Base-by-base conservation (phyloP, 2,797 vertebrate genomes). In the Danio aesculapii region DNA sequence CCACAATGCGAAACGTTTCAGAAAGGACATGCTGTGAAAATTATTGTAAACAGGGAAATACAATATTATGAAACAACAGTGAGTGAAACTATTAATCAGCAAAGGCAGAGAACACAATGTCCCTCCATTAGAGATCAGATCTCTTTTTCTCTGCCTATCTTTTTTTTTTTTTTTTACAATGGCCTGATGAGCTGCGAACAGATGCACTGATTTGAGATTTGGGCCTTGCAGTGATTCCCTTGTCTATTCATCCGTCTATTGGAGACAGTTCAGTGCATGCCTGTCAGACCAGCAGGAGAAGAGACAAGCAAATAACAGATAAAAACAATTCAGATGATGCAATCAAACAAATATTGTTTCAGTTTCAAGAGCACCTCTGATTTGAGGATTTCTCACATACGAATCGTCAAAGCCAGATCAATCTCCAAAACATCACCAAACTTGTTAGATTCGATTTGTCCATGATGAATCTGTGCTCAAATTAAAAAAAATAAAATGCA, bases 281-380 rank as follows among this genome's bases (percentile, higher is more conserved):
- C 77, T 77, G 82, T 81, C 77, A 76, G 70, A 83, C 79, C 75
- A 46, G 52, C 68, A 70, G 69, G 50, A 62, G 19, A 46, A 49
- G 10, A 82, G 62, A 44, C 44, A 39, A 71, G 82, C 12, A 76
- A 75, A 61, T 14, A 14, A 19, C 59, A 44, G 62, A 82, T 16
- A n/a, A 69, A 39, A 49, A 19, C 21, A 57, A 14, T 75, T 81
- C 17, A 81, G 82, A 80, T 71, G 73, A 83, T 77, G 77, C 77
- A 83, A 83, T 86, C 69, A 83, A 83, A 81, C 73, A 79, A 80
- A 81, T 67, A 81, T 81, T 74, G 80, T 76, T 66, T 81, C 75
- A 47, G 71, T 64, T 75, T 67, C 57, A 6, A 30, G 41, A 76
- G 30, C 71, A 52, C 69, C 58, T 79, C 71, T 61, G 71, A 75